Base-by-base conservation (phyloP, 2,113 vertebrate genomes). In the Macquaria ambigua region DNA sequence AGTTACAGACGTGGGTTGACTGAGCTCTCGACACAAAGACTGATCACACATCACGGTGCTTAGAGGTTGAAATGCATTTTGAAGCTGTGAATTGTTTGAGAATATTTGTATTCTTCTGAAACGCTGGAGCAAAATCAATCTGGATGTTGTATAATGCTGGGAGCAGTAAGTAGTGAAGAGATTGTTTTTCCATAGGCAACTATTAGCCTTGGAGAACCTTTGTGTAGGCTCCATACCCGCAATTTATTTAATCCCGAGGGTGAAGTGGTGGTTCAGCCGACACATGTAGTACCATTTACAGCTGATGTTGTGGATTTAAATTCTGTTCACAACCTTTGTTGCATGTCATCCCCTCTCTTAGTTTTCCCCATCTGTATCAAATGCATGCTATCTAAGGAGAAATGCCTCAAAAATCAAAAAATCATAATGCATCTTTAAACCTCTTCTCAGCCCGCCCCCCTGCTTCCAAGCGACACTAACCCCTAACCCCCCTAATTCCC, bases 401-500 rank as follows among this genome's bases (percentile, higher is more conserved):
- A 87, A 74, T 52, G 43, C 69, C 58, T 73, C 41, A 74, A 64
- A 85, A 82, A 77, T 50, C 21, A 56, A 15, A 48, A 79, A 88
- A 85, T 89, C 63, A 31, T 86, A 90, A 90, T 84, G 79, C 89
- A 83, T 83, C 76, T 83, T 76, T 81, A 90, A 91, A 84, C 67
- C 81, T 77, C 21, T 23, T 74, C 66, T 74, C 67, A 84, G 61
- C 74, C 63, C 69, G 20, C 56, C 87, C 74, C 77, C 84, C 84
- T 8, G 1, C 39, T 68, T 81, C 50, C 48, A 75, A 85, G 80
- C 68, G 23, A 53, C 81, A 72, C 82, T 79, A 77, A 63, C 77
- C 79, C 77, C 55, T 41, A 80, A 89, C 79, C 63, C 39, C 69
- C 83, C 86, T 91, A 87, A 90, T 90, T 83, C 81, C 79, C 74